Percentiles rank a stretch among this genome's conserved stretches.
Evolutionary conservation across 1,140 invertebrate species (phyloP).

Genomic region (Vanessa atalanta): DNA sequence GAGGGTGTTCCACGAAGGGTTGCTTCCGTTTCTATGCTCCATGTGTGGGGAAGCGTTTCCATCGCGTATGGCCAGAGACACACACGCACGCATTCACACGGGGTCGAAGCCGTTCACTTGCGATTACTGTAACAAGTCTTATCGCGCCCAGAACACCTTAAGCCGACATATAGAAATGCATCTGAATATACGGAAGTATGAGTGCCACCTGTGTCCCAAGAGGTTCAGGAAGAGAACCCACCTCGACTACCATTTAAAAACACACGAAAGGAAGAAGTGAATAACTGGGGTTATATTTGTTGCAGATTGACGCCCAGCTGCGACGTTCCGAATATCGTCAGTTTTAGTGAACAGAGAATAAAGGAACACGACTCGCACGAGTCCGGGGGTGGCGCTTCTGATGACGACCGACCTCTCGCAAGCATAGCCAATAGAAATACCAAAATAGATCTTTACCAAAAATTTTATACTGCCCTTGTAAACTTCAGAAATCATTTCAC

Average conservation of each 20-base stretch:
- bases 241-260: constrained; percentile 58
- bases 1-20: constrained; percentile 55
- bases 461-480: constrained; percentile 58
- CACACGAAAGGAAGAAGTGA: constrained; percentile 47
- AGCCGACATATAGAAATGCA: constrained; percentile 61
- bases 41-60: constrained; percentile 67
- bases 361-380: neutral
- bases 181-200: constrained; percentile 64
- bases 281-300: constrained; percentile 57
- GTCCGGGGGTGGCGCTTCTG: constrained; percentile 15
- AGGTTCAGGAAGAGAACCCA: constrained; percentile 64
- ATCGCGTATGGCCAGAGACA: constrained; percentile 50
- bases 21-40: constrained; percentile 49
- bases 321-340: neutral
- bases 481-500: constrained; percentile 62
- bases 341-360: neutral
- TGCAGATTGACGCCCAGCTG: constrained; percentile 55
- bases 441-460: constrained; percentile 42
- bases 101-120: constrained; percentile 82
- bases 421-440: constrained; percentile 40
- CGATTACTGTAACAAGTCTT: constrained; percentile 74
- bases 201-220: constrained; percentile 81
- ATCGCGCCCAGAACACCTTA: constrained; percentile 62
- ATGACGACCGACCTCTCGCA: constrained; percentile 57
- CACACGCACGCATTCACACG: constrained; percentile 73